Base-by-base conservation (phyloP, 2,797 vertebrate genomes). In the Liasis olivaceus region DNA sequence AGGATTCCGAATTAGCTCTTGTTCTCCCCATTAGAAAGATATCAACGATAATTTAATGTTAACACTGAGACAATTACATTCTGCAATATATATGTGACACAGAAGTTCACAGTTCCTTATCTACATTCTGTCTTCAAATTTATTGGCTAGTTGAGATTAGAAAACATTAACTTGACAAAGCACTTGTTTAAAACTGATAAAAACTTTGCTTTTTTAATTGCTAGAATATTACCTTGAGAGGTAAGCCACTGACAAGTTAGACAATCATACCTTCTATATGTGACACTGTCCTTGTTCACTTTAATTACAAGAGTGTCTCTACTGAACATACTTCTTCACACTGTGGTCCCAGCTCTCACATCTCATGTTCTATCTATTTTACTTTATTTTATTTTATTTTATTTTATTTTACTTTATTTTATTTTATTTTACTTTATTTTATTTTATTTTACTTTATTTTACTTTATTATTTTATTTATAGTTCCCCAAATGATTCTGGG, bases 91-190 rank as follows among this genome's bases (percentile, higher is more conserved):
- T 59, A 31, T 60, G 66, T 88, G 24, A 58, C 66, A 84, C 15
- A 62, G 69, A 59, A 69, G 91, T 66, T 54, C 62, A 93, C 60
- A 58, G 36, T 90, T 91, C 64, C 56, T 28, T 88, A 85, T 91
- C 54, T 31, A 28, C 58, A 64, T 88, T 36, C 54, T 59, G 54
- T 93, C 62, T 84, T 91, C 84, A 93, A 93, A 60, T 24, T 87
- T 91, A 88, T 84, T 93, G 87, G 63, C 47, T 81, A 81, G 66
- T 90, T 87, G 88, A 93, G 47, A 59, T 88, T 93, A 62, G 81
- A 81, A 93, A 88, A 47, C 66, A 89, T 85, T 91, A 69, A 88
- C 81, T 69, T 89, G 87, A 85, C 66, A 85, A 62, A 64, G 6
- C 62, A 63, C 26, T 84, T 51, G 20, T 85, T 85, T 26, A 26